Base-by-base conservation (phyloP, 2,888 invertebrate genomes). In the Fabriciana adippe region DNA sequence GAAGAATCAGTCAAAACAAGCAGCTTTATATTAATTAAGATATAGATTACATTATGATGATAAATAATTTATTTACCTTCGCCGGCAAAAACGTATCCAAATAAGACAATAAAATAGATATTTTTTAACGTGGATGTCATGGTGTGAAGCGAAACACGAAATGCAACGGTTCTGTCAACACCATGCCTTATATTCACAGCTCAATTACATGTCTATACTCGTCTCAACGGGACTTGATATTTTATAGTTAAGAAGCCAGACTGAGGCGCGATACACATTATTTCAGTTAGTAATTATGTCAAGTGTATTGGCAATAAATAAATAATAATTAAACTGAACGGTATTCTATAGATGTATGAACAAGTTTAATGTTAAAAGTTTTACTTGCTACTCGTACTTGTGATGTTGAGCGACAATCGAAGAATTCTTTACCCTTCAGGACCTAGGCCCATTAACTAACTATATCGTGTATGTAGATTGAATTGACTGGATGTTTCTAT, bases 111-210 rank as follows among this genome's bases (percentile, higher is more conserved):
- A 64, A 79, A 69, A 67, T 79, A 47, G 65, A 74, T 66, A 41
- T 73, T 54, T 69, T 48, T 16, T 15, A 11, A 47, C 11, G 72
- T 75, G 78, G 79, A 78, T 75, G 74, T 75, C 88, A 85, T 88
- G 78, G 76, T 82, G 80, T 55, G 61, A 61, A 66, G 50, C 66
- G 21, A 78, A 74, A 78, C 77, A 71, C 75, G 73, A 80, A 88
- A 87, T 88, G 87, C 83, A 84, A 78, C 73, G 74, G 72, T 71
- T 74, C 74, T 76, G 74, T 74, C 76, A 74, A 76, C 73, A 75
- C 77, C 80, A 76, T 79, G 82, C 76, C 80, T 84, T 88, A 87
- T 89, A 89, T 87, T 78, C 81, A 74, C 74, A 78, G 78, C 77
- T 78, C 74, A 82, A 83, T 81, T 81, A 83, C 80, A 79, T 83